Evolutionary conservation across 2,888 invertebrate genomes (phyloP), one percentile per base, ranked within the genome.

Genomic region (Apamea sordens): DNA sequence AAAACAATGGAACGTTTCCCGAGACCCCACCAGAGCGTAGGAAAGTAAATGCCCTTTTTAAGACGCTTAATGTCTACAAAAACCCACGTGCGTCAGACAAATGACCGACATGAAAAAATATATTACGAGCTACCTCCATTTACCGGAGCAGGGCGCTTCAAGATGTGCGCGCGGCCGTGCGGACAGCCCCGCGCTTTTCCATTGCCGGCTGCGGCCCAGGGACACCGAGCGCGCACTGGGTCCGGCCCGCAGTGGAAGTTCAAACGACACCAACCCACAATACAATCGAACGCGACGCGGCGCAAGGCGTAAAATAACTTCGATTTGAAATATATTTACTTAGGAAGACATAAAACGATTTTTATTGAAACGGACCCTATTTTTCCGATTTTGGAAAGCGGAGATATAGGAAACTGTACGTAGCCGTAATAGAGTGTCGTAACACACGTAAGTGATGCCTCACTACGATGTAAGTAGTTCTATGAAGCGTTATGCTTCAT

Each of bases 1-100:
- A 59, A 83, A 83, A 78, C 71, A 71, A 73, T 76, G 32, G 64
- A 72, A 47, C 70, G 64, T 70, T 71, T 61, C n/a, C 53, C 15
- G 59, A 47, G 75, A n/a, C 36, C 79, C 44, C 73, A 13, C 59
- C 79, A 74, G 76, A 78, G 79, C 63, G 71, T 78, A 80, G 78
- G 72, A 86, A 91, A 90, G 93, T 94, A 93, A 93, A 93, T 92
- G 92, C 91, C 92, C 91, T 94, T 93, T 94, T 95, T 94, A 93
- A 93, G 93, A 89, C 88, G 89, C 93, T 91, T 94, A 94, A 94
- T 94, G 94, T 92, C 92, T 91, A 90, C 94, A 94, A 94, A 94
- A 95, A 94, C 92, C 91, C 92, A 93, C 94, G 94, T 92, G 94
- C 91, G 91, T 88, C 90, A 92, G 93, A 94, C 94, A 94, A 94